Base-by-base conservation (phyloP, 1,140 invertebrate genomes). In the Drosophila nannoptera region DNA sequence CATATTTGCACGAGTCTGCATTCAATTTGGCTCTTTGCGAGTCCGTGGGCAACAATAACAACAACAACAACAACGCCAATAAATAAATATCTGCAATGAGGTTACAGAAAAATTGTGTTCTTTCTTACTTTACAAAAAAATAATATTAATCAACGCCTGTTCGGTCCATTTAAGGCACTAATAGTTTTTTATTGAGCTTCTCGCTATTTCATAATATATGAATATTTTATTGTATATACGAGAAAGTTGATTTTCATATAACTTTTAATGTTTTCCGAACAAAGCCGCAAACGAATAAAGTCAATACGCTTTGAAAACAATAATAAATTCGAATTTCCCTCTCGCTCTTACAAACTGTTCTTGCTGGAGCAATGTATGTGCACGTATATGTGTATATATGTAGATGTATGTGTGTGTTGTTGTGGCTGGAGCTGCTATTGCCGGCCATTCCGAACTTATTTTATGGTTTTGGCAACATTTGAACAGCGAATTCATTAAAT, bases 401-500 rank as follows among this genome's bases (percentile, higher is more conserved):
- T 59, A 4, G 6, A 29, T 50, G 16, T 53, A 40, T 68, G 45
- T 68, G 46, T 64, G 56, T 38, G 35, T 36, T 36, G 48, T 55
- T 45, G 63, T 31, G 8, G n/a, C 16, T 29, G 50, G 12, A 55
- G 43, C 14, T 56, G 59, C 12, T 53, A 54, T 40, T 63, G 60
- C 38, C 42, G 60, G 60, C 62, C 40, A 66, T 59, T 70, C 64
- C 31, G 66, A 70, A 40, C 58, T 58, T 70, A 62, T 70, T 70
- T 59, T 70, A 65, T 70, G 68, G 68, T 66, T 70, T 70, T 70
- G 68, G 62, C 62, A 70, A 62, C 68, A 48, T 65, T 66, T 66
- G 66, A 70, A 70, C 32, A 66, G 54, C 62, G 68, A 53, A 70
- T 66, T 70, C 67, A 58, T 70, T 65, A 54, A 70, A 70, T 66